Percentiles rank a stretch among this genome's conserved stretches.
Conservation (phyloP, 2,797 vertebrate species). For the Dallia pectoralis region DNA sequence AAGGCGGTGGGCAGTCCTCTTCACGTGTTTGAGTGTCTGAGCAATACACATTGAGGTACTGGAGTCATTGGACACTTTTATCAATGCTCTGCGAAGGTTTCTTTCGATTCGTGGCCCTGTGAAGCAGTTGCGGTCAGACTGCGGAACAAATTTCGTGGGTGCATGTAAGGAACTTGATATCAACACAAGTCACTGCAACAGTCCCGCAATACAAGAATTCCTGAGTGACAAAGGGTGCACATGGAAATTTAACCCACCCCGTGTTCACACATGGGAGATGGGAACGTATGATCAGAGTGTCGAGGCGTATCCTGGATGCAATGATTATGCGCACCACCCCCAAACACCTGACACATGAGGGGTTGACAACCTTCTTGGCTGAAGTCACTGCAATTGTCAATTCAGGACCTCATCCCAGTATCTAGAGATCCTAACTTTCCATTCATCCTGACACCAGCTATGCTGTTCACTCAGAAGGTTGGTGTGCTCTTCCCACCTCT, state of each 20-base stretch:
- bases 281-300: not conserved
- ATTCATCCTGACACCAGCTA: constrained; percentile 18
- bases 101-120: not conserved
- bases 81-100: not conserved
- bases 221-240: not conserved
- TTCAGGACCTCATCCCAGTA: not conserved
- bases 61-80: not conserved
- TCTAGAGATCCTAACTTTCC: constrained; percentile 15
- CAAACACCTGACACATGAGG: not conserved
- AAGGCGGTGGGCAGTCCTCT: not conserved
- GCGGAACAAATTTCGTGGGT: not conserved
- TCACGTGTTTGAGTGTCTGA: not conserved
- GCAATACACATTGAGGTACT: not conserved
- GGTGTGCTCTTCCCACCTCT: constrained; percentile 16
- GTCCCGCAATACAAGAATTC: not conserved
- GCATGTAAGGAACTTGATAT: not conserved
- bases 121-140: not conserved
- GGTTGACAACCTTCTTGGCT: not conserved
- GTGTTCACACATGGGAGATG: not conserved
- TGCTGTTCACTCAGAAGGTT: constrained; percentile 25
- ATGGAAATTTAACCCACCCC: not conserved
- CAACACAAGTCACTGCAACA: no score
- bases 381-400: constrained; percentile 18
- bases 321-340: not conserved
- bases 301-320: not conserved